These are phyloP conservation scores for Knipowitschia caucasica DNA, from an alignment of 2,797 vertebrate genomes.

Conservation along the genomic window DNA sequence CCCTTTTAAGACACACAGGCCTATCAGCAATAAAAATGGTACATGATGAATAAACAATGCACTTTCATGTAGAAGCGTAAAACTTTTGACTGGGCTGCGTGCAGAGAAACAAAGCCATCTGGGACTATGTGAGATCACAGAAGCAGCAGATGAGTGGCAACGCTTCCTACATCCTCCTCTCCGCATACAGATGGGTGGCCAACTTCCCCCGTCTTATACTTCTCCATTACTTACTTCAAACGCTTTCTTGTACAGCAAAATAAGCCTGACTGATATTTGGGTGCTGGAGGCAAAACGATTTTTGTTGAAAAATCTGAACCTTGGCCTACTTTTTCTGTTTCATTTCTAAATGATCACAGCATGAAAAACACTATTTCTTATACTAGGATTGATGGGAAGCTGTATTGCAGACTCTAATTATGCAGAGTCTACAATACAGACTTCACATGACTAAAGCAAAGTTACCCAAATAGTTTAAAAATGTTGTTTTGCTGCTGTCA, in stretches of 20 bases:
- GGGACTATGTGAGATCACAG: conserved; percentile 61
- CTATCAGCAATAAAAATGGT: conserved; percentile 6
- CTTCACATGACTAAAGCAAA: no score
- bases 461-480: no score
- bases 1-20: not conserved
- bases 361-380: conserved; percentile 10
- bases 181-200: conserved; percentile 54
- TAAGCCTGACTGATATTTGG: conserved; percentile 22
- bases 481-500: no score
- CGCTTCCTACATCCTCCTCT: conserved; percentile 54
- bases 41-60: conserved; percentile 17
- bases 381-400: not conserved
- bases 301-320: conserved; percentile 20
- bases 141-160: conserved; percentile 60
- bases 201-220: conserved; percentile 32
- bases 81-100: conserved; percentile 49
- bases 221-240: conserved; percentile 34
- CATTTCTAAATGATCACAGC: conserved; percentile 11
- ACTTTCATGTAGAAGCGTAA: conserved; percentile 34
- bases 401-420: not conserved
- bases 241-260: conserved; percentile 30
- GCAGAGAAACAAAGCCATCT: conserved; percentile 57
- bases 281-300: conserved; percentile 8
- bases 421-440: not conserved
- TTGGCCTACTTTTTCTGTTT: conserved; percentile 18